Percentiles rank a stretch among this genome's conserved stretches.
Conservation (phyloP, 2,113 vertebrate genomes). For the Neodontobutis hainanensis region DNA sequence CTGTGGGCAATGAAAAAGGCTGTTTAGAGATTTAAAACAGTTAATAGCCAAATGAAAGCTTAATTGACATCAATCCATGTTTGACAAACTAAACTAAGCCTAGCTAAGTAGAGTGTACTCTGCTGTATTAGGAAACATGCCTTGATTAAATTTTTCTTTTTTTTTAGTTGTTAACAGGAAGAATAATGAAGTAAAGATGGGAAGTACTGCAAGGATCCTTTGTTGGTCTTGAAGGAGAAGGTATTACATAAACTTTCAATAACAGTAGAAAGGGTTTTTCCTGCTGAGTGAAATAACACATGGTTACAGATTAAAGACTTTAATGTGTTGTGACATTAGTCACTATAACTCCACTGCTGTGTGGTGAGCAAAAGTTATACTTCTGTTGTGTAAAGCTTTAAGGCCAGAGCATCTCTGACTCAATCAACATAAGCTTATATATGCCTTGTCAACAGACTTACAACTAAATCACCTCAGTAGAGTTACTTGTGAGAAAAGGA, state of each 20-base stretch:
- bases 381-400: not conserved
- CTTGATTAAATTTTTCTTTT: not conserved
- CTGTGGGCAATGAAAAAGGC: not conserved
- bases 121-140: not conserved
- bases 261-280: not conserved
- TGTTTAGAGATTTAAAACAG: not conserved
- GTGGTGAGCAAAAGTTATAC: not conserved
- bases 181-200: conserved; percentile 28
- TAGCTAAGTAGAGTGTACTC: not conserved
- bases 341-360: not conserved
- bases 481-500: not conserved
- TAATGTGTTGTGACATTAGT: not conserved
- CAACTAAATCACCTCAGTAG: not conserved
- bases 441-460: conserved; percentile 9
- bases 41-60: not conserved
- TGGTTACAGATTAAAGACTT: conserved; percentile 2
- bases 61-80: not conserved
- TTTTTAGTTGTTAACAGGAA: not conserved
- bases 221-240: not conserved
- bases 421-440: conserved; percentile 2
- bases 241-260: not conserved
- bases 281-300: conserved; percentile 56
- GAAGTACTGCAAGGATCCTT: conserved; percentile 34
- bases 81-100: not conserved
- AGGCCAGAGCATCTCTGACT: not conserved